A percentile compares a stretch with the other conserved stretches of the same genome.
These are phyloP conservation scores for Phymastichus coffea DNA, from an alignment of 1,140 invertebrate species.

Conservation along the genomic window DNA sequence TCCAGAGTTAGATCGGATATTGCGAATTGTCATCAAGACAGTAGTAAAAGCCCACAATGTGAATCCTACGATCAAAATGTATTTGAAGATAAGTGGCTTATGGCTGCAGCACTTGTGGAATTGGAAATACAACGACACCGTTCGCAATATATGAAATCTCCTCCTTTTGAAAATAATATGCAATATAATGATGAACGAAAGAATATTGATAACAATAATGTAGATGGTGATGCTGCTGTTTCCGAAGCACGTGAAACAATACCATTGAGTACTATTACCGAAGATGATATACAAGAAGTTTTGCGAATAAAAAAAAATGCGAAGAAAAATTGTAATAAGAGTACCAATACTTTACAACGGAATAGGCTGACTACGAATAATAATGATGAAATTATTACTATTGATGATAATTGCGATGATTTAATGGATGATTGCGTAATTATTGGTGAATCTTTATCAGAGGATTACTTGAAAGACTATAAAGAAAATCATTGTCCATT, in stretches of 20 bases:
- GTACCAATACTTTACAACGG: too few species aligned
- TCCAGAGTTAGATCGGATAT: too few species aligned
- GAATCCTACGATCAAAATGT: too few species aligned
- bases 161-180: background rate
- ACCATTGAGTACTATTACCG: background rate
- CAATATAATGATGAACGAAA: background rate
- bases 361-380: background rate
- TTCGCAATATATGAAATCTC: background rate
- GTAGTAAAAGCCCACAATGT: too few species aligned
- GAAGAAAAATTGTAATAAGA: too few species aligned
- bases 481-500: conserved; percentile 1
- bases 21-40: too few species aligned
- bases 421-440: conserved; percentile 12
- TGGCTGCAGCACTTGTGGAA: background rate
- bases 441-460: background rate
- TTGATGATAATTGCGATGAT: conserved; percentile 2
- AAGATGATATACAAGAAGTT: conserved; percentile 35
- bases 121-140: background rate
- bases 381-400: conserved; percentile 4
- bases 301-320: conserved; percentile 25
- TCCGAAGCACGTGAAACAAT: background rate
- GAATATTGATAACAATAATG: background rate
- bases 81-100: too few species aligned
- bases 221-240: background rate
- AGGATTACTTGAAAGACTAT: background rate